These are phyloP conservation scores for Gadopsis bispinosus DNA, from an alignment of 2,797 vertebrate genomes.

Conservation along the genomic window DNA sequence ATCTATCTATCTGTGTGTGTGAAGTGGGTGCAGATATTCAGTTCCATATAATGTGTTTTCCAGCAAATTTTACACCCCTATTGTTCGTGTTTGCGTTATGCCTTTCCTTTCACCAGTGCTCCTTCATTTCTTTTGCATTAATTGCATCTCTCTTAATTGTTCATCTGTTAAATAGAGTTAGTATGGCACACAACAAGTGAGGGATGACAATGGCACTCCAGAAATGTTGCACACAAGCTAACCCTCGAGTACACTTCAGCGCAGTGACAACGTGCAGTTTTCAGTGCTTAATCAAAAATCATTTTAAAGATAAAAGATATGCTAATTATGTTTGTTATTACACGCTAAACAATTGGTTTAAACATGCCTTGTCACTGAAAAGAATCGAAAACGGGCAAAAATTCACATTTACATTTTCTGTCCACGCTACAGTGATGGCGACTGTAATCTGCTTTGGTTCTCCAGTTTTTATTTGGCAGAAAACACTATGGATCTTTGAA, in stretches of 20 bases:
- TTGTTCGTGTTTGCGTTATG: constrained; percentile 62
- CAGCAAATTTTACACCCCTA: constrained; percentile 45
- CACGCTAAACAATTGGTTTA: constrained; percentile 43
- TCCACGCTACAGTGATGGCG: no score
- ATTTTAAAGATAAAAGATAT: constrained; percentile 67
- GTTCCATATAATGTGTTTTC: constrained; percentile 64
- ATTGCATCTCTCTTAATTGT: constrained; percentile 76
- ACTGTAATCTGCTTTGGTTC: background rate
- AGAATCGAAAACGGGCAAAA: constrained; percentile 2
- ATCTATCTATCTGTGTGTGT: constrained; percentile 9
- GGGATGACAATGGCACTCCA: constrained; percentile 67
- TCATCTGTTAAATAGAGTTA: constrained; percentile 60
- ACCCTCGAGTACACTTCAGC: constrained; percentile 67
- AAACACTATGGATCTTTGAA: constrained; percentile 1
- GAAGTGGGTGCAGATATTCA: constrained; percentile 65
- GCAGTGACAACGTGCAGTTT: constrained; percentile 55
- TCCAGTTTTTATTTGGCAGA: constrained; percentile 12
- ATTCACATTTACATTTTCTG: constrained; percentile 20
- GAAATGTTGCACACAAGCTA: constrained; percentile 67
- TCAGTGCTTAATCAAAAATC: constrained; percentile 74
- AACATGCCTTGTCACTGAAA: constrained; percentile 17
- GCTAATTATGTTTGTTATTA: constrained; percentile 69
- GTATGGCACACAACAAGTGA: constrained; percentile 47
- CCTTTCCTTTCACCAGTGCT: constrained; percentile 77
- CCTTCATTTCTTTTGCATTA: constrained; percentile 77